Percentiles rank a stretch among this genome's conserved stretches.
Evolutionary conservation across 2,113 vertebrate genomes (phyloP).

Genomic region (Otocyon megalotis): DNA sequence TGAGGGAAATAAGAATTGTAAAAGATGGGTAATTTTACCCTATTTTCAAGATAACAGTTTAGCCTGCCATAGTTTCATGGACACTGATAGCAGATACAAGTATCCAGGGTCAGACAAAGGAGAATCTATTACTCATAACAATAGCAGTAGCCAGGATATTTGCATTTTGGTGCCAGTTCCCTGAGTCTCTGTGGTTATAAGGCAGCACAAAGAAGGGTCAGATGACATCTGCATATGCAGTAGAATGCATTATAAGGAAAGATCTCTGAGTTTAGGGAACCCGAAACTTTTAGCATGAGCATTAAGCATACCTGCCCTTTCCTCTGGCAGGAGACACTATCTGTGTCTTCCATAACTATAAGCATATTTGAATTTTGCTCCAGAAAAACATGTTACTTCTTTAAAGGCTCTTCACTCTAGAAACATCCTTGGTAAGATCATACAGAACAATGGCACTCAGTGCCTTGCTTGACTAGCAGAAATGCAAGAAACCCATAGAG

Average conservation of each 20-base stretch:
- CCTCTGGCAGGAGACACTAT: neutral
- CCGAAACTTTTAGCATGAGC: neutral
- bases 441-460: neutral
- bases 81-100: neutral
- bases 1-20: neutral
- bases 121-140: neutral
- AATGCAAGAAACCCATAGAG: neutral
- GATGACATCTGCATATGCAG: neutral
- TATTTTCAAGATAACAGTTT: neutral
- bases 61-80: neutral
- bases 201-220: neutral
- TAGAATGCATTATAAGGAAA: neutral
- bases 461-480: neutral
- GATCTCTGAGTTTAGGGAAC: neutral
- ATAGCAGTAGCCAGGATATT: neutral
- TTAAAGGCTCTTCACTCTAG: neutral
- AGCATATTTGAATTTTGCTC: neutral
- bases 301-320: neutral
- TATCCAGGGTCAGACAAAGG: neutral
- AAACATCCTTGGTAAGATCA: neutral
- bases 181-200: neutral
- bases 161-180: slow-evolving; percentile 1
- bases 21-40: neutral
- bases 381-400: neutral
- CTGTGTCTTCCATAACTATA: neutral